A percentile compares a stretch with the other conserved stretches of the same genome.
Conservation (phyloP, 2,888 invertebrate species). For the Chrysolina haemoptera region DNA sequence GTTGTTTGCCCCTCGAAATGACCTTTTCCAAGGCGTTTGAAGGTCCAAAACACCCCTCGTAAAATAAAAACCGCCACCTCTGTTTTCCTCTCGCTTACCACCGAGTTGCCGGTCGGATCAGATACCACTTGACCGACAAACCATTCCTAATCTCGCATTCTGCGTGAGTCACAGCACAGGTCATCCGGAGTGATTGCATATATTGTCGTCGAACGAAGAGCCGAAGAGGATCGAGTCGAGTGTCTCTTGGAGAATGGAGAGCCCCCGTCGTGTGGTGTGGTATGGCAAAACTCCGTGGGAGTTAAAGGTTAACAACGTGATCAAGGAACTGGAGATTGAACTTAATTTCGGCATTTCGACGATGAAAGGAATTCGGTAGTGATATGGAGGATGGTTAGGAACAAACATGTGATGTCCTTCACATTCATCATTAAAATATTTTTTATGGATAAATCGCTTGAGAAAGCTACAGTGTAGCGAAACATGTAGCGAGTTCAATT, state of each 20-base stretch:
- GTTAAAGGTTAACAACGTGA: constrained; percentile 17
- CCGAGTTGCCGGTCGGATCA: neutral
- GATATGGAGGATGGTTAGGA: too few species aligned
- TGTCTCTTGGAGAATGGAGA: neutral
- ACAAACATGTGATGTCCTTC: too few species aligned
- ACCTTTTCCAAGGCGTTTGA: too few species aligned
- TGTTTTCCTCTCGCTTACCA: neutral
- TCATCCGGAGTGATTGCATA: constrained; percentile 38
- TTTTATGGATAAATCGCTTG: too few species aligned
- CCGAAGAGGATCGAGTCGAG: neutral
- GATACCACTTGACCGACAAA: constrained; percentile 34
- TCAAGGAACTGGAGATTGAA: constrained; percentile 9
- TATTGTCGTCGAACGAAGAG: constrained; percentile 26
- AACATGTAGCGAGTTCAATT: too few species aligned
- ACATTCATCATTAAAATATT: too few species aligned
- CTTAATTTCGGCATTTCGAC: neutral
- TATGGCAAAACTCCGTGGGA: neutral
- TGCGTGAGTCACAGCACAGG: constrained; percentile 41
- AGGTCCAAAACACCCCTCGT: too few species aligned
- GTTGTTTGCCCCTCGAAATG: too few species aligned
- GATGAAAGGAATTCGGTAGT: neutral
- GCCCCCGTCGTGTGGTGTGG: constrained; percentile 12
- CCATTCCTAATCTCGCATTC: constrained; percentile 11
- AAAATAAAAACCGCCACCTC: neutral
- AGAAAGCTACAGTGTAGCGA: too few species aligned